These are phyloP conservation scores for Elaphurus davidianus DNA, from an alignment of 2,113 vertebrate genomes.

Conservation along the genomic window DNA sequence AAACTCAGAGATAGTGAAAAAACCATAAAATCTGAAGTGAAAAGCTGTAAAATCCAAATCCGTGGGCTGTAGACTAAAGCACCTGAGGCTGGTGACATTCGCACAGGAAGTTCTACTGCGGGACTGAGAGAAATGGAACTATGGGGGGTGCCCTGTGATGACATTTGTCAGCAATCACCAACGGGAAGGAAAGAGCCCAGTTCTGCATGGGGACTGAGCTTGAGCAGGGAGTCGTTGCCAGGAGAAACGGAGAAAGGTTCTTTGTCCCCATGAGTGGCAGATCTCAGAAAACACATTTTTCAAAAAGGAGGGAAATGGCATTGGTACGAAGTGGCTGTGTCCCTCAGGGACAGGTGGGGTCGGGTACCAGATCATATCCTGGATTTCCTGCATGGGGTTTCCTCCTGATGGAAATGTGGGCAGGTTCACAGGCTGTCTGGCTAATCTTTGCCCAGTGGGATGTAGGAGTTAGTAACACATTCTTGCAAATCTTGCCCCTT, in stretches of 20 bases:
- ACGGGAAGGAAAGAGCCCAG: background rate
- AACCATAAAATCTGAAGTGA: background rate
- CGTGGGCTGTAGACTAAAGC: background rate
- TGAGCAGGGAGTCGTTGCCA: background rate
- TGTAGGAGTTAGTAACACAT: background rate
- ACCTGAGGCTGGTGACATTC: background rate
- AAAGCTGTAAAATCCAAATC: background rate
- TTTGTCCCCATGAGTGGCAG: background rate
- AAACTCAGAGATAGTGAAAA: background rate
- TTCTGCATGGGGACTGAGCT: background rate
- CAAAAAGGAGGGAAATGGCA: background rate
- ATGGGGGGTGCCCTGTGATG: background rate
- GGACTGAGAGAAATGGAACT: background rate
- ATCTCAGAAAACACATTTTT: background rate
- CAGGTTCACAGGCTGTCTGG: background rate
- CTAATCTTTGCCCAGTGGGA: background rate
- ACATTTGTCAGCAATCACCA: no score
- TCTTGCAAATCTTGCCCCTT: background rate
- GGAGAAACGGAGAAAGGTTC: background rate
- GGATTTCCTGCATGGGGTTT: background rate
- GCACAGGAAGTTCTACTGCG: background rate
- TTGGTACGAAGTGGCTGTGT: background rate
- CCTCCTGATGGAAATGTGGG: background rate
- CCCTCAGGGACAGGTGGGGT: background rate
- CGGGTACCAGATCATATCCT: rapidly evolving